Percentiles rank a stretch among this genome's conserved stretches.
Evolutionary conservation across 1,140 invertebrate species (phyloP).

Genomic region (Drosophila tani): DNA sequence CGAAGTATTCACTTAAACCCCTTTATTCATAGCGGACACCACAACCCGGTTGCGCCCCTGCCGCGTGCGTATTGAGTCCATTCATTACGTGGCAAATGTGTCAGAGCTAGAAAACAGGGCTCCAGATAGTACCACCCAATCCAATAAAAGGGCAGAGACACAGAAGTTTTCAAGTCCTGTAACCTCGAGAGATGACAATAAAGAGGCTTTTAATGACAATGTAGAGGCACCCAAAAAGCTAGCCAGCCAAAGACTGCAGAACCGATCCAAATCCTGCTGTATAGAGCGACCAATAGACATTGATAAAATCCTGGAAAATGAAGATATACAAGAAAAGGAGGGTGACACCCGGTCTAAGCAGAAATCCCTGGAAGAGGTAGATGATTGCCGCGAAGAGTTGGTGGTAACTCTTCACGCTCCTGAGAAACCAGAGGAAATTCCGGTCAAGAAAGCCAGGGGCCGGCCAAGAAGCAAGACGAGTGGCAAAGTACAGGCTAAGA

Average conservation of each 20-base stretch:
- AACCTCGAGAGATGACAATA: too few relatives aligned
- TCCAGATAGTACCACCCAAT: not conserved
- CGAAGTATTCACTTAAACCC: not conserved
- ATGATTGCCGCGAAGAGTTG: not conserved
- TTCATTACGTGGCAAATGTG: too few relatives aligned
- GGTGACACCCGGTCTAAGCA: not conserved
- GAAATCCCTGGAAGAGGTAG: not conserved
- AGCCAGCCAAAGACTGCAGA: not conserved
- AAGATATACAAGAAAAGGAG: not conserved
- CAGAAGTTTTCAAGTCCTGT: not conserved
- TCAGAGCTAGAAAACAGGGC: not conserved
- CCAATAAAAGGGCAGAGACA: too few relatives aligned
- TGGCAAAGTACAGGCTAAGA: too few relatives aligned
- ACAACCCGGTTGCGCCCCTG: not conserved
- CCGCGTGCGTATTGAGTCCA: not conserved
- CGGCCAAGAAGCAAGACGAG: not conserved
- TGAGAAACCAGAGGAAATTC: not conserved
- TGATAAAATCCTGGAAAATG: not conserved
- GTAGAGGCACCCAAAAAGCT: not conserved
- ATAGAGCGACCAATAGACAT: constrained; percentile 4
- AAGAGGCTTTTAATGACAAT: not conserved
- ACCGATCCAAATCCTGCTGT: constrained; percentile 32
- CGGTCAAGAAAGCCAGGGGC: not conserved
- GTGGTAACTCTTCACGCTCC: not conserved
- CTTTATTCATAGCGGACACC: constrained; percentile 1